Evolutionary conservation across 92 coral and sea anemone genomes (phyloP).

Genomic region (Palythoa heliodiscus): DNA sequence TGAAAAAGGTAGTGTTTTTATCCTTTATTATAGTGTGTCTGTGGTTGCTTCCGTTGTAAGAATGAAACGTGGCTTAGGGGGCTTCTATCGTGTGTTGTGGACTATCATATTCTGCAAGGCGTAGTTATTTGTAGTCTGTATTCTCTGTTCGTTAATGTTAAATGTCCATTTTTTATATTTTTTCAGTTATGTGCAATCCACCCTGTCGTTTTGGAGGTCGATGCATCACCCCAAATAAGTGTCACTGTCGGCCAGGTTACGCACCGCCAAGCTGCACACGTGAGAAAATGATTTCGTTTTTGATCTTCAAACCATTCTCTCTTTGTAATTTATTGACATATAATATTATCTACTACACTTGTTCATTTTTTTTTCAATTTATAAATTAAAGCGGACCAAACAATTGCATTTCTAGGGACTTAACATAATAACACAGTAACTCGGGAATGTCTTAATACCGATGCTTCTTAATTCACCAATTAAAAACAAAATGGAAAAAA

Average conservation of each 20-base stretch:
- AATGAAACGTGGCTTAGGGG: no score
- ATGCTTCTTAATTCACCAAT: no score
- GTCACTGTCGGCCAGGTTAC: slow-evolving; percentile 76
- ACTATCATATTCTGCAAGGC: no score
- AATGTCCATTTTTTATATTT: background rate
- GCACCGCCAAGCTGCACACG: slow-evolving; percentile 83
- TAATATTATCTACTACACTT: no score
- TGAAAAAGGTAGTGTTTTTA: slow-evolving; percentile 61
- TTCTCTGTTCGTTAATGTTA: background rate
- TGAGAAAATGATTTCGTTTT: slow-evolving; percentile 31
- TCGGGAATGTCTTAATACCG: no score
- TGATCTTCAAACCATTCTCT: background rate
- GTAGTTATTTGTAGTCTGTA: no score
- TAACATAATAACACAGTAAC: no score
- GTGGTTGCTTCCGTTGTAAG: background rate
- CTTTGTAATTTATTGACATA: background rate
- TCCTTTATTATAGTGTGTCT: background rate
- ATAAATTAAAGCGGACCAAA: no score
- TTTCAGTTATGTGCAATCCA: slow-evolving; percentile 64
- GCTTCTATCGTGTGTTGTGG: no score
- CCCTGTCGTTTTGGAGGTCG: slow-evolving; percentile 77
- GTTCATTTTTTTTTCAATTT: no score
- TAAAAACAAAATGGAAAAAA: no score
- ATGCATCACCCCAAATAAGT: slow-evolving; percentile 73
- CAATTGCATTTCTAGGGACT: background rate